Evolutionary conservation across 2,113 vertebrate species (phyloP).

Genomic region (Sorex fumeus): DNA sequence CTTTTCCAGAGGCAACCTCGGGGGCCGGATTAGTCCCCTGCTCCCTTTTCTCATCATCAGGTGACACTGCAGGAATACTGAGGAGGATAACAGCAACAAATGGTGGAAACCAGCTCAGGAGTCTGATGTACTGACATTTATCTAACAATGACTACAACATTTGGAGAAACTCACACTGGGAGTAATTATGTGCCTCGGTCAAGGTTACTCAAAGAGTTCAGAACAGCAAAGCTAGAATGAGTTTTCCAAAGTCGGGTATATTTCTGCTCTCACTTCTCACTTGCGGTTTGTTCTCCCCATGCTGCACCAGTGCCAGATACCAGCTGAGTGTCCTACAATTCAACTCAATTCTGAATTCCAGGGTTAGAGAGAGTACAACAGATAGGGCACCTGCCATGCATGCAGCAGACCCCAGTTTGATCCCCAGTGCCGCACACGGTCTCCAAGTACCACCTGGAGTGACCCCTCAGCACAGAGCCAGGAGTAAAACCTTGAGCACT

Average conservation of each 20-base stretch:
- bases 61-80: background rate
- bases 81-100: background rate
- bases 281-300: background rate
- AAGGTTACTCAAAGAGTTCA: constrained; percentile 16
- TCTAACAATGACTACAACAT: background rate
- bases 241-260: background rate
- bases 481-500: too few relatives aligned
- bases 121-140: constrained; percentile 11
- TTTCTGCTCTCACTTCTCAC: background rate
- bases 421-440: too few relatives aligned
- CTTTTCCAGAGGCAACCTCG: constrained; percentile 22
- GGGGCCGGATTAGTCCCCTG: background rate
- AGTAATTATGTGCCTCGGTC: background rate
- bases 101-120: constrained; percentile 1
- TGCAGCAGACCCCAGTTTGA: too few relatives aligned
- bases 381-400: too few relatives aligned
- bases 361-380: too few relatives aligned
- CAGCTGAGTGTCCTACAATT: background rate
- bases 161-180: background rate
- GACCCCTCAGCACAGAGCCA: too few relatives aligned
- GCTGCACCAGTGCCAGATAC: background rate
- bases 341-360: background rate
- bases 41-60: background rate
- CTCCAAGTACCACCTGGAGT: too few relatives aligned
- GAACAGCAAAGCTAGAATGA: background rate